Evolutionary conservation across 2,113 vertebrate genomes (phyloP).

Genomic region (Mastomys coucha): DNA sequence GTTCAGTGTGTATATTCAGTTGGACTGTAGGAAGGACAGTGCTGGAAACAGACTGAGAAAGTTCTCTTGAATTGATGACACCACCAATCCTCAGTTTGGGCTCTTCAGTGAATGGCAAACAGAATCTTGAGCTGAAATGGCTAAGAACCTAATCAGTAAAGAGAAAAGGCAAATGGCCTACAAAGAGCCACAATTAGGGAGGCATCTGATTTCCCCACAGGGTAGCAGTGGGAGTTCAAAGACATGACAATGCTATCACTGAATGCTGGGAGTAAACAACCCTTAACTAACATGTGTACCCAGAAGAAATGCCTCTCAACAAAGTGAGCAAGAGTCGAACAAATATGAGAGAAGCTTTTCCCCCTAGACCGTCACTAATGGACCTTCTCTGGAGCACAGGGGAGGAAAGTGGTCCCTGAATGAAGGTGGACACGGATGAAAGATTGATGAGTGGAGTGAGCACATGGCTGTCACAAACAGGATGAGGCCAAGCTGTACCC

Average conservation of each 20-base stretch:
- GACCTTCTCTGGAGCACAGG: neutral
- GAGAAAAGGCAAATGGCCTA: neutral
- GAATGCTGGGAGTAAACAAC: neutral
- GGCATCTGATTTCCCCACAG: neutral
- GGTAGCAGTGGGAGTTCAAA: neutral
- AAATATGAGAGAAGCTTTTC: neutral
- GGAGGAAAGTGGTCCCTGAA: neutral
- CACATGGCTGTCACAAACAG: accelerated
- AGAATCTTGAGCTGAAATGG: neutral
- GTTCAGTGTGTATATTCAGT: accelerated
- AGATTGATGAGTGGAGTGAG: neutral
- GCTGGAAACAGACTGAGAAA: neutral
- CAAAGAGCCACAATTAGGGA: neutral
- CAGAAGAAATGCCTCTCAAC: neutral
- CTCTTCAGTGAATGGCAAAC: neutral
- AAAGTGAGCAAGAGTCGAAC: neutral
- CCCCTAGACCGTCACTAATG: neutral
- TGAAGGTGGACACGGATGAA: neutral
- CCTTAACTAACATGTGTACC: neutral
- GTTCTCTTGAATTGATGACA: neutral
- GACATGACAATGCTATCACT: neutral
- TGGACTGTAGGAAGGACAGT: neutral
- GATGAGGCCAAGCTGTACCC: neutral
- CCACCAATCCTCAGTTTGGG: neutral
- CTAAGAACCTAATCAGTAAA: neutral